Evolutionary conservation across 2,888 invertebrate species (phyloP).

Genomic region (Thysanoteuthis rhombus): DNA sequence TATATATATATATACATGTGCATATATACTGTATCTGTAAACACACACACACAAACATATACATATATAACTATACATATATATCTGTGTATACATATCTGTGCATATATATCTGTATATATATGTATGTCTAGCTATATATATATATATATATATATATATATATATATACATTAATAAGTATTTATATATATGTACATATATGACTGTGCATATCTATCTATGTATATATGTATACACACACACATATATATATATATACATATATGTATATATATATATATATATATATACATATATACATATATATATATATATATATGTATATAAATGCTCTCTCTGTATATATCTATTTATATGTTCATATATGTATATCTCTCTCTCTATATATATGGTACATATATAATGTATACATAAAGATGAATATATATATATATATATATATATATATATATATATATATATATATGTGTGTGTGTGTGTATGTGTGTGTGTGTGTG

Average conservation of each 20-base stretch:
- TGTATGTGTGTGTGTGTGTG: no score
- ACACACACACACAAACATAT: no score
- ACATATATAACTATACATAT: no score
- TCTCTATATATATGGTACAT: not conserved
- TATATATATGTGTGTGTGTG: not conserved
- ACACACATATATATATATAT: not conserved
- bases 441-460: no score
- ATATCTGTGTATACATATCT: no score
- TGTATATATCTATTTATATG: not conserved
- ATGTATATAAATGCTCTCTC: not conserved
- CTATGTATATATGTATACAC: not conserved
- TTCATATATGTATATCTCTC: not conserved
- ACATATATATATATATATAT: not conserved
- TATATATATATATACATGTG: no score
- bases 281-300: not conserved
- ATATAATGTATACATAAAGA: no score
- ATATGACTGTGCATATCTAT: not conserved
- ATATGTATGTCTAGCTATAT: no score
- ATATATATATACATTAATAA: not conserved
- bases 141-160: no score
- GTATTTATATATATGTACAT: not conserved
- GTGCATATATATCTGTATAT: no score
- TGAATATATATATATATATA: no score
- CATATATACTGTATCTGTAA: no score
- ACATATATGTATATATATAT: not conserved